These are phyloP conservation scores for Catharus bicknelli DNA, from an alignment of 2,113 vertebrate genomes.

Conservation along the genomic window DNA sequence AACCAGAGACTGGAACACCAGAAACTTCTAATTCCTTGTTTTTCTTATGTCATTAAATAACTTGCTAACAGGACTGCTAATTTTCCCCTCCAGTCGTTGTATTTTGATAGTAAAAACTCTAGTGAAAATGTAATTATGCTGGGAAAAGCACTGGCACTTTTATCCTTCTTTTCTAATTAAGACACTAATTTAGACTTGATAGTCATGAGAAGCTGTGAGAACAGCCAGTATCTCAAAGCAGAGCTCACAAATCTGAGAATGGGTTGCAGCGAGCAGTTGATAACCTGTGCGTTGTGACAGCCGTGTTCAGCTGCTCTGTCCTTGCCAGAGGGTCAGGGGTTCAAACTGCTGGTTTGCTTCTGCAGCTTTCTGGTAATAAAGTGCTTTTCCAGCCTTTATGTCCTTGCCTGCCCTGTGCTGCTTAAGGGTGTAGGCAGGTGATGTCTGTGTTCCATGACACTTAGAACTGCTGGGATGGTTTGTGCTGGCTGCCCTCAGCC, in stretches of 20 bases:
- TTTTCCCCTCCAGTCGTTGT: neutral
- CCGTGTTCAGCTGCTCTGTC: neutral
- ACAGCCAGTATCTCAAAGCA: neutral
- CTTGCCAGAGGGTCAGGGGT: neutral
- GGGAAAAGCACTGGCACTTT: neutral
- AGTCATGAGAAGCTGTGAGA: neutral
- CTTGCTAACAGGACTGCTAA: neutral
- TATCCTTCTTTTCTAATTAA: neutral
- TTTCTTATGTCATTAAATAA: neutral
- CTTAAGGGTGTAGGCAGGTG: accelerated
- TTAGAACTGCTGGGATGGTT: accelerated
- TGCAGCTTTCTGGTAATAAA: neutral
- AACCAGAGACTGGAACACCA: neutral
- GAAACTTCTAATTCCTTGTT: neutral
- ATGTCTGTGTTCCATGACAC: accelerated
- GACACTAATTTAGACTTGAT: neutral
- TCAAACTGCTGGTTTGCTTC: neutral
- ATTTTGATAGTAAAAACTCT: neutral
- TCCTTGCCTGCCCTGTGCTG: accelerated
- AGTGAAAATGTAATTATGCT: neutral
- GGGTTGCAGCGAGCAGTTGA: neutral
- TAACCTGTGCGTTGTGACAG: neutral
- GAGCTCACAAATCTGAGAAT: neutral
- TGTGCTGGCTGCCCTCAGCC: neutral
- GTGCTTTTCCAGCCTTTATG: neutral